A percentile compares a stretch with the other conserved stretches of the same genome.
phyloP scores from a whole-genome alignment of 2,797 vertebrate genomes.

The Microtus californicus region DNA sequence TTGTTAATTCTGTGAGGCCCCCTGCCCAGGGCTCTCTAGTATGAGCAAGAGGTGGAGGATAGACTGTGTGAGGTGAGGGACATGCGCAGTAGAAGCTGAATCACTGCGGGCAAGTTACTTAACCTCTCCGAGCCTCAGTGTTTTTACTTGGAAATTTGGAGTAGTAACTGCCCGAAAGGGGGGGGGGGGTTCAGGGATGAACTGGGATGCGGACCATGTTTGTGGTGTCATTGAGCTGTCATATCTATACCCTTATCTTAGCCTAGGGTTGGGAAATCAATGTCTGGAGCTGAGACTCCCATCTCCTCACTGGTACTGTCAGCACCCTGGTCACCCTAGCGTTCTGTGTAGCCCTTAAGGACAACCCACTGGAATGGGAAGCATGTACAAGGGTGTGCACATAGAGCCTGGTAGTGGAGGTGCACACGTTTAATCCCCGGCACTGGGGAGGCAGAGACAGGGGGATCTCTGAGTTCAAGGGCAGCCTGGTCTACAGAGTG shows the following conservation, averaged over 20 bases:
- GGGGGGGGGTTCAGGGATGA: neutral
- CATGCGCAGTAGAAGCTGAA: neutral
- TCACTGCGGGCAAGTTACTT: neutral
- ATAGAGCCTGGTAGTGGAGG: no score
- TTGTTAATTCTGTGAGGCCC: conserved; percentile 5
- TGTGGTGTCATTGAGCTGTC: neutral
- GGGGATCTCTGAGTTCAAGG: neutral
- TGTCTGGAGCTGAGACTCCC: neutral
- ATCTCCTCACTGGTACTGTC: neutral
- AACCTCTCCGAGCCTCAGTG: conserved; percentile 20
- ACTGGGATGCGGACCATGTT: neutral
- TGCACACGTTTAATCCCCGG: neutral
- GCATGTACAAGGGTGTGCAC: neutral
- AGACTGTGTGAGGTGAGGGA: neutral
- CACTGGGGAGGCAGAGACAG: neutral
- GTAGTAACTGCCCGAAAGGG: neutral
- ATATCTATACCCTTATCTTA: neutral
- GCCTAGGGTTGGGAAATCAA: neutral
- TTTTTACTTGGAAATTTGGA: neutral
- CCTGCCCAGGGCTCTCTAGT: neutral
- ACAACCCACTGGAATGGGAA: neutral
- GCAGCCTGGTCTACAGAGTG: neutral
- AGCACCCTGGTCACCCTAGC: neutral
- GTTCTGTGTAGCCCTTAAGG: neutral
- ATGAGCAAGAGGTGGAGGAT: no score